Evolutionary conservation across 2,113 vertebrate genomes (phyloP).

Genomic region (Phalacrocorax aristotelis): DNA sequence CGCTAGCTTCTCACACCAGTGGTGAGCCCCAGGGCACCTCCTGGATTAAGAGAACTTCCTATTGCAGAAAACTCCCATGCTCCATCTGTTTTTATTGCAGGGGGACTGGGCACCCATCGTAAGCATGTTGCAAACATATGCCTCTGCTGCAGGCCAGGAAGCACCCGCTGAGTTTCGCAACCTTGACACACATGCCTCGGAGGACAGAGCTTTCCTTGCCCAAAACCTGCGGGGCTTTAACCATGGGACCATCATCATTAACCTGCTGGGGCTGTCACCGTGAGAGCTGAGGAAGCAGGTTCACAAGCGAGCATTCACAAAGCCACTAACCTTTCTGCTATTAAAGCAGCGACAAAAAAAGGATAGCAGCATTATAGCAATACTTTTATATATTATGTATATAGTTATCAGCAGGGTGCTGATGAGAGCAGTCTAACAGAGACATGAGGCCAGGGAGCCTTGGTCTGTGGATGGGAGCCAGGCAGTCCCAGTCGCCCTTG

Average conservation of each 20-base stretch:
- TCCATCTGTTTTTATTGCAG: neutral
- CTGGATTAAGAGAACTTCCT: neutral
- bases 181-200: rapidly evolving
- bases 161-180: neutral
- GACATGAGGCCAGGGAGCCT: neutral
- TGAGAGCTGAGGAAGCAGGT: neutral
- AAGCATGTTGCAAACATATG: neutral
- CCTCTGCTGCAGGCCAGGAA: neutral
- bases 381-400: neutral
- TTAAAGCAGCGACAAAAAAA: neutral
- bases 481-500: neutral
- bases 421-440: neutral
- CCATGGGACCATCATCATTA: neutral
- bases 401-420: neutral
- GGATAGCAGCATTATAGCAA: neutral
- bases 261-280: neutral
- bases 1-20: neutral
- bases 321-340: neutral
- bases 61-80: neutral
- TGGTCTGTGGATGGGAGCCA: neutral
- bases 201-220: neutral
- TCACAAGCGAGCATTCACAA: neutral
- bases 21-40: neutral
- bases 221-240: neutral
- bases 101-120: neutral